A percentile compares a stretch with the other conserved stretches of the same genome.
Evolutionary conservation across 2,797 vertebrate genomes (phyloP).

Genomic region (Phoxinus dragarum): DNA sequence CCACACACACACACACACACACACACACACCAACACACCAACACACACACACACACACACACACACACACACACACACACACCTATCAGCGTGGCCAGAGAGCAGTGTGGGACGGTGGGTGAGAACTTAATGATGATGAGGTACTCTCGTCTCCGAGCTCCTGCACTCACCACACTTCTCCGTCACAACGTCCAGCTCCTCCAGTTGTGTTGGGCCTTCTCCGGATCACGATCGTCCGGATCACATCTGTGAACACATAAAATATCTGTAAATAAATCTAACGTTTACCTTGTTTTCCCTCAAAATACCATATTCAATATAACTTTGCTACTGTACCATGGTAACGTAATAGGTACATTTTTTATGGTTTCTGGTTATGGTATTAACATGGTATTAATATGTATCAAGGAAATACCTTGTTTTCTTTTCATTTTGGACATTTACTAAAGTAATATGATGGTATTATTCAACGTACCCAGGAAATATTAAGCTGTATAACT

Average conservation of each 20-base stretch:
- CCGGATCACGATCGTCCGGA: constrained; percentile 94
- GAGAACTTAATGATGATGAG: constrained; percentile 94
- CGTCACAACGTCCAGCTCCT: constrained; percentile 95
- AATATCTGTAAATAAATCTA: neutral
- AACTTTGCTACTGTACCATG: neutral
- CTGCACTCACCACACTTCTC: constrained; percentile 89
- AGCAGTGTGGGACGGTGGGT: constrained; percentile 96
- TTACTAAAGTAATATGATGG: neutral
- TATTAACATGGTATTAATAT: neutral
- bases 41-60: constrained; percentile 73
- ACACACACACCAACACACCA: constrained; percentile 85
- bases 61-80: constrained; percentile 76
- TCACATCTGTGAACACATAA: constrained; percentile 82
- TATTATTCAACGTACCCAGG: no score
- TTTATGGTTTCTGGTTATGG: neutral
- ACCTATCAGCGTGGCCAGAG: constrained; percentile 96
- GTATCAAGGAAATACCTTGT: neutral
- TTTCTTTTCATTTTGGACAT: neutral
- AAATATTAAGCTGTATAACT: neutral
- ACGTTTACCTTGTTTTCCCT: neutral
- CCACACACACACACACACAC: constrained; percentile 75
- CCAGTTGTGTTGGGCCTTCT: constrained; percentile 93
- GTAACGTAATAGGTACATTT: neutral
- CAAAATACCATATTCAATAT: neutral
- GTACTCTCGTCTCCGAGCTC: constrained; percentile 86